Conservation (phyloP, 2,888 invertebrate species). For the Epiblema foenella region DNA sequence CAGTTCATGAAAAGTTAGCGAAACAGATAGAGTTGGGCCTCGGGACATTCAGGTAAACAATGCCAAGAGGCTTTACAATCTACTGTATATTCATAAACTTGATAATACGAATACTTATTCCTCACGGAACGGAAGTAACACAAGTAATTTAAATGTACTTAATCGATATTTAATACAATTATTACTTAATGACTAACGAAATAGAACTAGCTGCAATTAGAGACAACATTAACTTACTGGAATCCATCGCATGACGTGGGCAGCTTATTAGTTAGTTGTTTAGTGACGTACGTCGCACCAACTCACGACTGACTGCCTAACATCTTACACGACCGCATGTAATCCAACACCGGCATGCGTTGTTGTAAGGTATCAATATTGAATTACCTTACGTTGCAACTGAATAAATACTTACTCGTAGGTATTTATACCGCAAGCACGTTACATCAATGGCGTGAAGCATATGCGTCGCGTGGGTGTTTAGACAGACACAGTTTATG, state of each 20-base stretch:
- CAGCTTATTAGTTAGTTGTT: background rate
- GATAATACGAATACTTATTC: background rate
- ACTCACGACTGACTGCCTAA: conserved; percentile 8
- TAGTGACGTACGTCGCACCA: background rate
- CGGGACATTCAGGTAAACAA: too few species aligned
- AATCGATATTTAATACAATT: too few species aligned
- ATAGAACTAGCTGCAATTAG: background rate
- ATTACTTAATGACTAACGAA: too few species aligned
- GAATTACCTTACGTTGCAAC: conserved; percentile 29
- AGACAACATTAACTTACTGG: conserved; percentile 24
- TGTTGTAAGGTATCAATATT: conserved; percentile 31
- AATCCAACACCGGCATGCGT: conserved; percentile 20
- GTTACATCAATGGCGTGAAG: background rate
- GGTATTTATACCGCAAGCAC: too few species aligned
- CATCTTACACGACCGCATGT: conserved; percentile 17
- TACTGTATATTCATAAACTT: background rate
- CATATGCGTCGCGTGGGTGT: background rate
- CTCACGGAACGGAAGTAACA: background rate
- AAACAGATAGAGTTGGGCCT: too few species aligned
- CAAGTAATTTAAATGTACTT: background rate
- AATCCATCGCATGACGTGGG: conserved; percentile 27
- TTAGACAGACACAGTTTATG: too few species aligned
- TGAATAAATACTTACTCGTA: background rate
- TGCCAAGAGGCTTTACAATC: too few species aligned
- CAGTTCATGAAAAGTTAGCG: too few species aligned